Evolutionary conservation across 2,797 vertebrate genomes (phyloP).

Genomic region (Geotrypetes seraphini): DNA sequence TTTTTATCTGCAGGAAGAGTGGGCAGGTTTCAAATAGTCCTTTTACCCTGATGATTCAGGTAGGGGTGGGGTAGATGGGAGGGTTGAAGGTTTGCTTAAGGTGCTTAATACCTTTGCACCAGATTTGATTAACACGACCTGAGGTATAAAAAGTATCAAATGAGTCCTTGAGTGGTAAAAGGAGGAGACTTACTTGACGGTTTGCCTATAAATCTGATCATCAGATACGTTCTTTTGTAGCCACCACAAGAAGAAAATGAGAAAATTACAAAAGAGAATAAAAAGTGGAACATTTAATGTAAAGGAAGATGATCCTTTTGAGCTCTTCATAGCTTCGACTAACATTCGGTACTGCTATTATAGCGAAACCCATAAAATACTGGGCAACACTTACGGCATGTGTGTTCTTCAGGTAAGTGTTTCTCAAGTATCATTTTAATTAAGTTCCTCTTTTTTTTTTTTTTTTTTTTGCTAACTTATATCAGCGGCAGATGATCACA

Average conservation of each 20-base stretch:
- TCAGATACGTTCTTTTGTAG: conserved; percentile 36
- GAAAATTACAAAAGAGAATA: conserved; percentile 93
- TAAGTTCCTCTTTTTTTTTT: no score
- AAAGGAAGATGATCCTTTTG: conserved; percentile 90
- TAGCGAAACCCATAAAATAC: conserved; percentile 93
- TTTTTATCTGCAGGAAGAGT: accelerated
- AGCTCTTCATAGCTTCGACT: conserved; percentile 88
- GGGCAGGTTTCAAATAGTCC: background rate
- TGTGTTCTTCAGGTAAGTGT: conserved; percentile 82
- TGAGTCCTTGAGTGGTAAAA: no score
- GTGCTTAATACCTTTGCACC: no score
- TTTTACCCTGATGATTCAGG: no score
- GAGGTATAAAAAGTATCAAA: no score
- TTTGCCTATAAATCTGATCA: background rate
- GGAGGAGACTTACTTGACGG: no score
- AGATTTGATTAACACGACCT: no score
- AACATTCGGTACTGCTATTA: conserved; percentile 98
- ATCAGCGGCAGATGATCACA: no score
- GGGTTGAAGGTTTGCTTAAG: no score
- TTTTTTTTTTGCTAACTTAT: no score
- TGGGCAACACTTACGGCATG: conserved; percentile 95
- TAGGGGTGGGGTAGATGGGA: no score
- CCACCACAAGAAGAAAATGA: conserved; percentile 94
- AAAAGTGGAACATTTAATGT: conserved; percentile 84
- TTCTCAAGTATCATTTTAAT: background rate